Evolutionary conservation across 2,888 invertebrate genomes (phyloP).

Genomic region (Noctuana brunneofusca): DNA sequence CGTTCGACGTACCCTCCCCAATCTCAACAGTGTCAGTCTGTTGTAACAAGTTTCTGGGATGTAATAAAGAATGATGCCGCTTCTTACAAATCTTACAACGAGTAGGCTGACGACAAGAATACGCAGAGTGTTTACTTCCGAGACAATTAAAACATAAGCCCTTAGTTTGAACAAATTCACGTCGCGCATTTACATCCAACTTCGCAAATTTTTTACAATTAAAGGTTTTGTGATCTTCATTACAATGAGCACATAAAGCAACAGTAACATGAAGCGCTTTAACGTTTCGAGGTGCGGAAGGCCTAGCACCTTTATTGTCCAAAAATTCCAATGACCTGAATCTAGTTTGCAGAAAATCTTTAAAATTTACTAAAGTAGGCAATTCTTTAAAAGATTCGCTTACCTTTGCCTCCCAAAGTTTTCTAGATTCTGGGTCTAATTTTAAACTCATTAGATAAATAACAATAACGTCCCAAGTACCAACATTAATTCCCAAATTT

Average conservation of each 20-base stretch:
- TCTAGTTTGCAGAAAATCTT: constrained; percentile 28
- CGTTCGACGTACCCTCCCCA: background rate
- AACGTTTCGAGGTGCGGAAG: background rate
- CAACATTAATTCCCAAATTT: constrained; percentile 31
- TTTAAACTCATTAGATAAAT: constrained; percentile 31
- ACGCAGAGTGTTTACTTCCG: constrained; percentile 38
- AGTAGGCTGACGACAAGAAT: constrained; percentile 34
- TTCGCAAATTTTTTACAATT: constrained; percentile 41
- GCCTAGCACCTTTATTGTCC: constrained; percentile 13
- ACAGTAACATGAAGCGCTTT: constrained; percentile 1
- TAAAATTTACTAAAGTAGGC: constrained; percentile 21
- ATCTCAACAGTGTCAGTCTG: constrained; percentile 3
- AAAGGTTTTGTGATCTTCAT: constrained; percentile 38
- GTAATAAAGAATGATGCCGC: constrained; percentile 38
- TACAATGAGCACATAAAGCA: constrained; percentile 7
- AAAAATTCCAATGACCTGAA: constrained; percentile 33
- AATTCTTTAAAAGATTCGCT: constrained; percentile 17
- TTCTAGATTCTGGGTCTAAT: constrained; percentile 33
- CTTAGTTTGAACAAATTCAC: constrained; percentile 37
- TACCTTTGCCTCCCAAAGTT: constrained; percentile 32
- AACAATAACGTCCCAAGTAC: constrained; percentile 33
- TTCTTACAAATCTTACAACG: constrained; percentile 39
- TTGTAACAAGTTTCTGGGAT: constrained; percentile 25
- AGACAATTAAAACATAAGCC: constrained; percentile 43
- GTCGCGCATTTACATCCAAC: constrained; percentile 27